Evolutionary conservation across 2,888 invertebrate species (phyloP), one percentile per base, ranked within the genome.

Genomic region (Ephialtes manifestator): DNA sequence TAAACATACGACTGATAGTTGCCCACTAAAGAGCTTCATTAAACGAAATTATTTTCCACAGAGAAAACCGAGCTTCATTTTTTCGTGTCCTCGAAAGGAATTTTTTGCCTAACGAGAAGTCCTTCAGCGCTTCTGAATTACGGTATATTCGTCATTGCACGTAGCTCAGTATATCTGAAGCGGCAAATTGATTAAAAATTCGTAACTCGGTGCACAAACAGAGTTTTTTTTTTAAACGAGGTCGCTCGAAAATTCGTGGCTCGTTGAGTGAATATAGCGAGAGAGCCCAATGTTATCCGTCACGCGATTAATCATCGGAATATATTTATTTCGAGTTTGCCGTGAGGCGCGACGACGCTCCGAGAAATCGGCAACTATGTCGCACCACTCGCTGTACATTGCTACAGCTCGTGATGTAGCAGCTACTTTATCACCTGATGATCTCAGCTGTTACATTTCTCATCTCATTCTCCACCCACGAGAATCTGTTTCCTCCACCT

Each of bases 301-400:
- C 48, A n/a, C n/a, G 11, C 46, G 24, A 68, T 68, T 68, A 48
- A 82, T 82, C 65, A 82, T 76, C 76, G 48, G 13, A n/a, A 75
- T 51, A 72, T 72, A 74, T 83, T 83, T 78, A 83, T 83, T 78
- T 78, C 72, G 77, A 67, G 77, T 78, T 72, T 53, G 43, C 65
- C 65, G 55, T 65, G 20, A 67, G 65, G 43, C 76, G 70, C 70
- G 63, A 76, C 74, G 58, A 81, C 24, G 65, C 24, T 70, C 53
- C 71, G 71, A 71, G 70, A 71, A 71, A 71, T 77, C 70, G 31
- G 35, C 20, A 31, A 67, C 58, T 60, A 5, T 11, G 51, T 31
- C 48, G 48, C 8, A 35, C 35, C 8, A 13, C 35, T 24, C 48
- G 48, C 8, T 8, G 10, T 39, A 20, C n/a, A 60, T 2, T 18